Conservation (phyloP, 2,113 vertebrate genomes). For the Tapirus terrestris region DNA sequence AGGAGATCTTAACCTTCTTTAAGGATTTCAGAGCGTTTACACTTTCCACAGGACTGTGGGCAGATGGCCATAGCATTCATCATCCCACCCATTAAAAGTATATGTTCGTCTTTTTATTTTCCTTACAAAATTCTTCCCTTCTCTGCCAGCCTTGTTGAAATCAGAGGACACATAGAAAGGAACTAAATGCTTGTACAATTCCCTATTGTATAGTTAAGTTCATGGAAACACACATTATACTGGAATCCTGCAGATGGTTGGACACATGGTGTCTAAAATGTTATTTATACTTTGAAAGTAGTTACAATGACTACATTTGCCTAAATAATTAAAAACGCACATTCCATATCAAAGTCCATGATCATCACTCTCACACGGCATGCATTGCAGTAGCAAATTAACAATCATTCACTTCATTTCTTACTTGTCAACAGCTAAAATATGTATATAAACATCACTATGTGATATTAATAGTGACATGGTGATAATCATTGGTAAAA, state of each 20-base stretch:
- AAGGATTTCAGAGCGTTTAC: background rate
- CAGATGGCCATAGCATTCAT: background rate
- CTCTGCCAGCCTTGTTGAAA: background rate
- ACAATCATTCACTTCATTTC: constrained; percentile 30
- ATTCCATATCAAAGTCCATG: background rate
- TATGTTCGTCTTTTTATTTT: background rate
- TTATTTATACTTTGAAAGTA: background rate
- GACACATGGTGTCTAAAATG: background rate
- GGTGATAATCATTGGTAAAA: constrained; percentile 10
- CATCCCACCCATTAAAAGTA: background rate
- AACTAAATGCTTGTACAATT: rapidly evolving
- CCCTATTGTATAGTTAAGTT: background rate
- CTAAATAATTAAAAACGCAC: constrained; percentile 69
- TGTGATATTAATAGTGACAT: constrained; percentile 53
- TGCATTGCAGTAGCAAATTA: background rate
- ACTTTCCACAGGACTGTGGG: background rate
- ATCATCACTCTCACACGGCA: background rate
- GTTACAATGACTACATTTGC: constrained; percentile 35
- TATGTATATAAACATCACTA: background rate
- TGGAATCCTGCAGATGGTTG: background rate
- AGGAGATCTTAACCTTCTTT: background rate
- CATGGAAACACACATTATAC: background rate
- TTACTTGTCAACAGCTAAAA: constrained; percentile 59
- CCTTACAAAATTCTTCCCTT: background rate
- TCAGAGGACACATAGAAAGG: background rate